These are phyloP conservation scores for Idris sp. DNA, from an alignment of 1,140 invertebrate species.

Conservation along the genomic window DNA sequence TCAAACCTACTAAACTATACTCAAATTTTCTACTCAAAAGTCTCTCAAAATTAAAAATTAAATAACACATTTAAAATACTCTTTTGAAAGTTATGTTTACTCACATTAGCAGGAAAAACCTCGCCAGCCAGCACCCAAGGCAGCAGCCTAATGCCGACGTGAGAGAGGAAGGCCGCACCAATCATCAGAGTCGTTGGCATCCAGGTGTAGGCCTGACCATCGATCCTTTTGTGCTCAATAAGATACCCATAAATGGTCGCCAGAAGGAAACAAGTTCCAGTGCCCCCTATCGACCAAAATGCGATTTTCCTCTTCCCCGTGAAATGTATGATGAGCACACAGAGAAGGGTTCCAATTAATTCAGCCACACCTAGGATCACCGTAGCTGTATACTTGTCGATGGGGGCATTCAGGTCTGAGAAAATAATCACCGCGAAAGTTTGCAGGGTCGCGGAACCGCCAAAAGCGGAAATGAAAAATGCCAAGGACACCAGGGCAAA, in stretches of 20 bases:
- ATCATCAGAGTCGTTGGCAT: constrained; percentile 83
- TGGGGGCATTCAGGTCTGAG: constrained; percentile 82
- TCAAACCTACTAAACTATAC: no score
- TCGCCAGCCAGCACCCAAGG: constrained; percentile 89
- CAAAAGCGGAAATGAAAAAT: constrained; percentile 85
- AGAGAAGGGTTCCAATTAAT: constrained; percentile 81
- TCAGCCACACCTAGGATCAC: constrained; percentile 84
- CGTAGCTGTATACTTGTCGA: constrained; percentile 86
- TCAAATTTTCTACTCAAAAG: no score
- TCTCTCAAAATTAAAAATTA: no score
- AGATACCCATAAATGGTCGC: constrained; percentile 80
- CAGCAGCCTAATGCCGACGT: constrained; percentile 83
- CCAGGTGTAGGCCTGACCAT: constrained; percentile 80
- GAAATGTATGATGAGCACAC: constrained; percentile 83
- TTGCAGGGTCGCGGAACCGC: constrained; percentile 84
- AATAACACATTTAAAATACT: no score
- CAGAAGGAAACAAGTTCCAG: constrained; percentile 81
- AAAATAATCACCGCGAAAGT: constrained; percentile 87
- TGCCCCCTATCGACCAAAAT: constrained; percentile 82
- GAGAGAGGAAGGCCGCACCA: constrained; percentile 82
- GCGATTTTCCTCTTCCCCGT: constrained; percentile 84
- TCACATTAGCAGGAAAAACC: constrained; percentile 75
- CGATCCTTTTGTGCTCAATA: constrained; percentile 54
- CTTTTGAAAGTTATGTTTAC: no score
- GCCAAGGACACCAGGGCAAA: constrained; percentile 81